Evolutionary conservation across 2,113 vertebrate genomes (phyloP), one percentile per base, ranked within the genome.

Genomic region (Progne subis): DNA sequence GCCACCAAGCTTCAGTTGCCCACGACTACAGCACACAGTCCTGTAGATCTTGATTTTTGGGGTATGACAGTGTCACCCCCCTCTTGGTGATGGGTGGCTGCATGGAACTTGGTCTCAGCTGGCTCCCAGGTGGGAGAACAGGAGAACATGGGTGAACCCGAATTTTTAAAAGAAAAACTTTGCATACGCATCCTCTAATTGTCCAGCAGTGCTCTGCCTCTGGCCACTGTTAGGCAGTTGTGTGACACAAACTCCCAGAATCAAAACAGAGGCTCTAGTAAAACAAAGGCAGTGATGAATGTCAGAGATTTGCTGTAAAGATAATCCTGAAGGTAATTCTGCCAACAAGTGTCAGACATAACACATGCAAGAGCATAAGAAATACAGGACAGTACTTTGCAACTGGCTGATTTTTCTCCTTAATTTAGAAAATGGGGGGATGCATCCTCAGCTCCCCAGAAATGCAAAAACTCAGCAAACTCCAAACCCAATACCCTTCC

Each of bases 11-110:
- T 55, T 46, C 65, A 50, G 43, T 4, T 24, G 23, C 26, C 52
- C 55, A 31, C 0, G 0, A 26, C 8, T 0, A 0, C 50, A 43
- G 43, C 12, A 37, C 2, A 18, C 39, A 47, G 52, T 28, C 57
- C 57, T 17, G 5, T 1, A 68, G 28, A n/a, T 47, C 43, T 25
- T 32, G 23, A 70, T 34, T 43, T 83, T n/a, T 9, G 14, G 13
- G 13, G 21, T 18, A 60, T 4, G 4, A 49, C 20, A 63, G 19
- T 68, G 39, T 55, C 37, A 69, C 3, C 4, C 25, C 15, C 2
- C 13, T 3, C 2, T n/a, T 28, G 10, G 18, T 19, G 46, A 57
- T 4, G 4, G 16, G 23, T 41, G 28, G 21, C 34, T 83, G 29
- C 23, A 52, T 46, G 31, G 88, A 72, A 59, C 21, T 34, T 13